Percentiles rank a stretch among this genome's conserved stretches.
Conservation (phyloP, 1,140 invertebrate genomes). For the Potamilus streckersoni region DNA sequence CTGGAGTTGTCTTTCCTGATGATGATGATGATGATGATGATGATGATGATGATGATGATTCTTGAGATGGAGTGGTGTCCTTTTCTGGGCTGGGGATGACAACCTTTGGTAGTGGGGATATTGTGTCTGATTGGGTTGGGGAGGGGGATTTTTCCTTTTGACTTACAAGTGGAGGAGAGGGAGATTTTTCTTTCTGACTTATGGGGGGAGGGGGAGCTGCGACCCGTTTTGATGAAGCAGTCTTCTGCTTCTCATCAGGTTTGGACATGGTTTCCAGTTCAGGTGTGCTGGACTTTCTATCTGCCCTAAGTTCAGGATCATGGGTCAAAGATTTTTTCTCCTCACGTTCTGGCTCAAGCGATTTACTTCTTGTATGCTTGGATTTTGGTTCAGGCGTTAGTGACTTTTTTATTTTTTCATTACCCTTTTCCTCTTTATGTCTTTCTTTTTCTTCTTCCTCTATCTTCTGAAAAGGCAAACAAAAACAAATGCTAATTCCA, state of each 20-base stretch:
- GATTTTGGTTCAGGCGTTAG: constrained; percentile 5
- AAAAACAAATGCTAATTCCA: background rate
- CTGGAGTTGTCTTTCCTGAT: too few species aligned
- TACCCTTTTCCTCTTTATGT: constrained; percentile 7
- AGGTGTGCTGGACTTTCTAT: constrained; percentile 4
- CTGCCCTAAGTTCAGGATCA: background rate
- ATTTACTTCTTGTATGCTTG: constrained; percentile 9
- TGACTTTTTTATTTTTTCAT: background rate
- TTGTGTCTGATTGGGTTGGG: constrained; percentile 7
- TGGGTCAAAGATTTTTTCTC: constrained; percentile 19
- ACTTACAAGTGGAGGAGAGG: constrained; percentile 6
- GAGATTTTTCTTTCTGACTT: constrained; percentile 3
- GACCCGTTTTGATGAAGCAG: constrained; percentile 36
- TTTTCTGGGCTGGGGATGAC: constrained; percentile 10
- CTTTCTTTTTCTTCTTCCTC: constrained; percentile 14
- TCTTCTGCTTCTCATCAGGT: constrained; percentile 17
- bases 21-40: too few species aligned
- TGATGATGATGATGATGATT: too few species aligned
- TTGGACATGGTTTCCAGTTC: constrained; percentile 11
- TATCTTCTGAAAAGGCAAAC: constrained; percentile 1
- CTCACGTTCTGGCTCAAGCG: constrained; percentile 1
- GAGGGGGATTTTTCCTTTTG: constrained; percentile 7
- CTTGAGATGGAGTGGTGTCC: background rate
- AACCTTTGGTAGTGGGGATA: constrained; percentile 7
- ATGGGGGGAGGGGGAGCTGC: constrained; percentile 34